Base-by-base conservation (phyloP, 2,888 invertebrate genomes). In the Oscheius sp. region DNA sequence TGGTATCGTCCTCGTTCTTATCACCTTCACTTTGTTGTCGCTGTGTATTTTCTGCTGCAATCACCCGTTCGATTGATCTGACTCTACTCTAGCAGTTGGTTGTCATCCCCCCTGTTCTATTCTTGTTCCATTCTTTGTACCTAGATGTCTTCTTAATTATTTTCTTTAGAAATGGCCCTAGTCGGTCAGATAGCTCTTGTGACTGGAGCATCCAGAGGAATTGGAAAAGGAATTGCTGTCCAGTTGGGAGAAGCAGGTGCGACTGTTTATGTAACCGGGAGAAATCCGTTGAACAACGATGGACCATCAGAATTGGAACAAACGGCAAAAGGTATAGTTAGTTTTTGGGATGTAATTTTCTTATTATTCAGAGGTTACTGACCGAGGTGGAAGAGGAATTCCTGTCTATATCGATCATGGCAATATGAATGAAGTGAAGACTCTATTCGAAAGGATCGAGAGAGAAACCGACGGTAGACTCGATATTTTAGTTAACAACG, bases 181-280 rank as follows among this genome's bases (percentile, higher is more conserved):
- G 51, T 51, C 9, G 67, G 62, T 17, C 56, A 67, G 28, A 51
- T 67, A 17, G 67, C 67, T 0, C 12, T 67, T 9, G 67, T 67
- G 20, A 67, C 67, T 14, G 67, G 67, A 9, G 67, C 67, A 26
- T 62, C 61, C 2, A 22, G 67, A 26, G 67, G 67, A 67, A 67
- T 67, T 28, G 67, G 78, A 2, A 70, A 74, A 26, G 79, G 79
- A 44, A 77, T 79, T 22, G 79, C 79, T 47, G 72, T 79, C 2
- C 79, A 79, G 65, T 63, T 79, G 36, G 77, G 77, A 14, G 70
- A 73, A 33, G 79, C 79, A n/a, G 79, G 79, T 3, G 79, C 79
- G 14, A 77, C 75, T 14, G 79, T 80, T 32, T 77, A 80, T 63
- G 74, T 80, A 22, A 80, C 79, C 20, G 79, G 79, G 33, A 26